Conservation (phyloP, 2,888 invertebrate genomes). For the Agonopterix heracliana region DNA sequence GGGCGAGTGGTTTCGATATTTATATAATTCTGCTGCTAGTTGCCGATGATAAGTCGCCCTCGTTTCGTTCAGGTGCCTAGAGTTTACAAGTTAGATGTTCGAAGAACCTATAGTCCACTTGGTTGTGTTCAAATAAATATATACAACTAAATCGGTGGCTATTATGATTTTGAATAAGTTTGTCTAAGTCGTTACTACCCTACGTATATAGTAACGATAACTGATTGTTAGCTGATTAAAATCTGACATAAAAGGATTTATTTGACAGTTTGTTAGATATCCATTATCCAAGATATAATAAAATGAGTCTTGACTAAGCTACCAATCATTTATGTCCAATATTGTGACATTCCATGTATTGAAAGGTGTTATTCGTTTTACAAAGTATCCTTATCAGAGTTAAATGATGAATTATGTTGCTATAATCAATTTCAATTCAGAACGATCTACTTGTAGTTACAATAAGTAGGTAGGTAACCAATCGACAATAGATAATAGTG, state of each 20-base stretch:
- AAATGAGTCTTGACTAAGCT: not conserved
- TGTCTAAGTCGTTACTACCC: too few relatives aligned
- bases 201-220: constrained; percentile 6
- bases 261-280: constrained; percentile 3
- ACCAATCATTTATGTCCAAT: constrained; percentile 6
- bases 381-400: not conserved
- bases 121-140: not conserved
- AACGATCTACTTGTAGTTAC: too few relatives aligned
- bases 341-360: not conserved
- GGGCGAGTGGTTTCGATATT: constrained; percentile 14
- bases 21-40: constrained; percentile 16
- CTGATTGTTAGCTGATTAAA: constrained; percentile 8
- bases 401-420: not conserved
- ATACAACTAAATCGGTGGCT: too few relatives aligned
- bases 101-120: not conserved
- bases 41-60: constrained; percentile 43
- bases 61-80: constrained; percentile 42
- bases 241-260: constrained; percentile 3
- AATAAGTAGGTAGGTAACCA: too few relatives aligned
- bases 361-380: not conserved
- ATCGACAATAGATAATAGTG: not conserved
- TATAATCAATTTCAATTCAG: too few relatives aligned
- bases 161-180: not conserved
- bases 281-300: not conserved
- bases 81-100: constrained; percentile 6